Base-by-base conservation (phyloP, 2,888 invertebrate genomes). In the Platycheirus albimanus region DNA sequence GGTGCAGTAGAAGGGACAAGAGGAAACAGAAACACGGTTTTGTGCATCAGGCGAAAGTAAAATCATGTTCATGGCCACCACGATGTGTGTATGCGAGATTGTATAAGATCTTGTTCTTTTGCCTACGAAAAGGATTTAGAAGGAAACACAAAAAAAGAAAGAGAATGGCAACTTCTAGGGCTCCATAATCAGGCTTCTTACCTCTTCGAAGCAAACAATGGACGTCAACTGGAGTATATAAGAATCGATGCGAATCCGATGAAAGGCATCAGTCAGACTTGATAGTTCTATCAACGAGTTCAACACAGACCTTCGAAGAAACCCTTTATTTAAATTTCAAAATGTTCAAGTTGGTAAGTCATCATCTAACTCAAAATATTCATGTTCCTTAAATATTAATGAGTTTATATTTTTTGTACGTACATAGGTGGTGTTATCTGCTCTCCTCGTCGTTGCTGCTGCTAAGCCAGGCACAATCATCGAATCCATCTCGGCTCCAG, bases 381-480 rank as follows among this genome's bases (percentile, higher is more conserved):
- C n/a, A n/a, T n/a, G 20, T 20, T n/a, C 17, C 20, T 33, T 3
- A 36, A 28, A 28, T 4, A 3, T 2, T 43, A 15, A 13, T 63
- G 10, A 63, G 1, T 8, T n/a, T 8, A 45, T 19, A 0, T 38
- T 77, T n/a, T 8, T 63, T 36, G 19, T 43, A 7, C 24, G 5
- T 41, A 0, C n/a, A 28, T 75, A 89, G 92, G 92, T 93, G 92
- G 92, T 93, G 92, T 92, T 93, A 88, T 92, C 92, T 90, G 92
- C 92, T 91, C 89, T 93, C 85, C 90, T 92, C 88, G 92, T 93
- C 58, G 54, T 88, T 76, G 87, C 87, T 63, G 85, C 86, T 72
- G 87, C 88, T 47, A 84, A 85, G 52, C 86, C 87, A 52, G 83
- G 85, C 8, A 47, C 66, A 33, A 33, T 85, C 10, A 54, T 67